Base-by-base conservation (phyloP, 23 tunicate species). In the Phallusia fumigata region DNA sequence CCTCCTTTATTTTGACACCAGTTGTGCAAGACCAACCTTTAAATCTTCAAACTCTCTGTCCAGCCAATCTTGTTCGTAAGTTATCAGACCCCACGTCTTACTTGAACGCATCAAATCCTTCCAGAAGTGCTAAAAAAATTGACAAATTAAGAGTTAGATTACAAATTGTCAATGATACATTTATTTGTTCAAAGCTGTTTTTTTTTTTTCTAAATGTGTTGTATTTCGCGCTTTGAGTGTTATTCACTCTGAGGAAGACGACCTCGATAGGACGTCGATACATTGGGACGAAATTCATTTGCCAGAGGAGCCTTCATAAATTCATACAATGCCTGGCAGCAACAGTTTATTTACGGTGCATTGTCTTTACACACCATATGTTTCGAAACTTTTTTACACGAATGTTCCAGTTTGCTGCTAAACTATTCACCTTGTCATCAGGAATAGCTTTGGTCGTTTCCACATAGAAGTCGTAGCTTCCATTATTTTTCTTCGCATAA, bases 31-130 rank as follows among this genome's bases (percentile, higher is more conserved):
- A 35, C 0, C 53, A 44, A 92, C 97, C 78, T 58, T 79, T 83
- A 92, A 78, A 16, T 79, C 81, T 52, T 33, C 72, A 44, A 82
- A 86, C 65, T 95, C 90, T 22, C 19, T 40, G 65, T 90, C 93
- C 36, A 95, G 86, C 98, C 98, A 95, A 79, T 90, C 98, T 72
- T 95, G 98, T 69, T 95, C 98, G 74, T 95, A 95, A 30, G 86
- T 82, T 10, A 82, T 86, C 65, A 95, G 49, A 52, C 98, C 98
- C 98, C 98, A 95, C 3, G 84, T 52, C 53, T 95, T 86, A 47
- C 87, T 77, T 26, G 89, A 53, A 19, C 82, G 81, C 35, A 95
- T 36, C 22, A 95, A 69, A 64, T 95, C 95, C 16, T 50, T 73
- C 98, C 98, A 95, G 73, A 95, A 95, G 0, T 58, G 80, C 91